These are phyloP conservation scores for Nymphalis urticae DNA, from an alignment of 2,888 invertebrate species.

Conservation along the genomic window DNA sequence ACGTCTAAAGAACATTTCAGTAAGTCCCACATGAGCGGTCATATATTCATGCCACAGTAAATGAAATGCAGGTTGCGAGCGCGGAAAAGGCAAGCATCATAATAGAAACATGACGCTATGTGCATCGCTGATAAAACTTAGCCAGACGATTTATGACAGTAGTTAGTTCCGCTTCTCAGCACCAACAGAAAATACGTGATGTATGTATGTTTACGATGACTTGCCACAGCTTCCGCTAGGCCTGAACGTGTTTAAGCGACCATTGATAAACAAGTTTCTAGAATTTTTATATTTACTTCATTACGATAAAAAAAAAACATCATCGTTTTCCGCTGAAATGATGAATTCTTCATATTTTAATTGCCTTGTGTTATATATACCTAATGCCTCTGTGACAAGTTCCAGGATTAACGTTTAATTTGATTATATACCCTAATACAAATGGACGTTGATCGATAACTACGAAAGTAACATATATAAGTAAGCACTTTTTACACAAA, in stretches of 20 bases:
- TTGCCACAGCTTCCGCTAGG: slow-evolving; percentile 29
- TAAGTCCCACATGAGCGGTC: background rate
- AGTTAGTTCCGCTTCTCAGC: slow-evolving; percentile 56
- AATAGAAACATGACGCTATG: slow-evolving; percentile 36
- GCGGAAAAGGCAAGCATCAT: slow-evolving; percentile 48
- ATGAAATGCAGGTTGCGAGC: slow-evolving; percentile 41
- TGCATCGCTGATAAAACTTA: slow-evolving; percentile 52
- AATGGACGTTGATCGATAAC: no score
- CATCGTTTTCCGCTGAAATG: no score
- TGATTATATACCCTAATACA: no score
- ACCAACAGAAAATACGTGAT: slow-evolving; percentile 40
- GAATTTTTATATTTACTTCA: slow-evolving; percentile 12
- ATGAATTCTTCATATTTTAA: no score
- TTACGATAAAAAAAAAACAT: background rate
- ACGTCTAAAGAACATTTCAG: background rate
- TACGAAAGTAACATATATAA: no score
- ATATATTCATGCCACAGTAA: background rate
- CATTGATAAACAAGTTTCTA: slow-evolving; percentile 18
- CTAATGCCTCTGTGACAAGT: no score
- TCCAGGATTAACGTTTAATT: no score
- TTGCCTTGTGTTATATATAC: no score
- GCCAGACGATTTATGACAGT: slow-evolving; percentile 48
- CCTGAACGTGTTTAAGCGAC: slow-evolving; percentile 20
- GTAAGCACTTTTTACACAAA: no score
- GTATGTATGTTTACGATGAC: slow-evolving; percentile 40